Base-by-base conservation (phyloP, 2,888 invertebrate genomes). In the Drosophila pegasa region DNA sequence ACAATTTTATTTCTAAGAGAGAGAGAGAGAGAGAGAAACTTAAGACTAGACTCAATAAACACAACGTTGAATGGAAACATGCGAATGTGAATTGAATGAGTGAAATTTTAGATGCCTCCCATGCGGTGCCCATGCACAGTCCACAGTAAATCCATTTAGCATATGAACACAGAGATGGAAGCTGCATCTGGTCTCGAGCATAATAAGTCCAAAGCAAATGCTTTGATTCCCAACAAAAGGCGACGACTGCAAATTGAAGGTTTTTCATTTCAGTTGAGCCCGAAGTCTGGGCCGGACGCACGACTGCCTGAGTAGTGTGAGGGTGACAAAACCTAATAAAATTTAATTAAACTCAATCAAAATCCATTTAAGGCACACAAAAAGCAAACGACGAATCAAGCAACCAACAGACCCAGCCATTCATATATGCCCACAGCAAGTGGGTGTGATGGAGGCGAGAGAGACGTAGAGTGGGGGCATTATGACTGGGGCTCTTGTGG, bases 321-420 rank as follows among this genome's bases (percentile, higher is more conserved):
- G 90, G 90, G 90, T 91, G 91, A 91, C 91, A 91, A 91, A 91
- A 90, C 89, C 88, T 91, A 92, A 92, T 92, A 90, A 92, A 92
- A 90, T 86, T 91, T 92, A 92, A 92, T 92, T 91, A 91, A 92
- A 90, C 90, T 89, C 91, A 92, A 92, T 92, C 90, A 92, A 91
- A 91, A 87, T 87, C 87, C 90, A 91, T 90, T 90, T 90, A 90
- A 87, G 88, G 78, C 76, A 60, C 70, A 71, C 72, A 81, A 71
- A 83, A 66, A 58, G 59, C 59, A 58, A 60, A 43, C 58, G 59
- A 41, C 48, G 27, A 45, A 25, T 43, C 38, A 45, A 25, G 37
- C 38, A 55, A 40, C 58, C 59, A 54, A 27, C 25, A 55, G 45
- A 48, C 47, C 61, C 22, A 27, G 22, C 61, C 12, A 54, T 45